Conservation (phyloP, 2,113 vertebrate species). For the Macquaria australasica region DNA sequence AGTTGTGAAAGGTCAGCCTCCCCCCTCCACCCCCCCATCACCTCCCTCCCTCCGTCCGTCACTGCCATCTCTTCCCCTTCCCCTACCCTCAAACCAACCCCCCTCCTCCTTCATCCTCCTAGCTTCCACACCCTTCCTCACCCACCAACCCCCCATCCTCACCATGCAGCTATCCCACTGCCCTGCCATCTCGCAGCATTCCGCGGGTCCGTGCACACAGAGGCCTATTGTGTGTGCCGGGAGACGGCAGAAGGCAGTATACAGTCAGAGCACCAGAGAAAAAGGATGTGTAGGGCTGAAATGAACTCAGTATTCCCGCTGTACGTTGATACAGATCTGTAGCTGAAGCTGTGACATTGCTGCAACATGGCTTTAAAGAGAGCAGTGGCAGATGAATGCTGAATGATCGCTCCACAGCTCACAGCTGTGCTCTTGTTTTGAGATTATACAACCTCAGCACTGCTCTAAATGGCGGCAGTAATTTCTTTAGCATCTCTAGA, state of each 20-base stretch:
- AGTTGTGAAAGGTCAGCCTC: slow-evolving; percentile 63
- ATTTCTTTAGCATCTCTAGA: slow-evolving; percentile 10
- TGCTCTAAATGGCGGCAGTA: slow-evolving; percentile 18
- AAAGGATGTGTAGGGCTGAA: slow-evolving; percentile 61
- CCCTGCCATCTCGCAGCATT: slow-evolving; percentile 87
- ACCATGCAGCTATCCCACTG: slow-evolving; percentile 84
- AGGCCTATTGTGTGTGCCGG: slow-evolving; percentile 84
- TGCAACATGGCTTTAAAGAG: slow-evolving; percentile 1
- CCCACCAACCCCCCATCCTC: slow-evolving; percentile 83
- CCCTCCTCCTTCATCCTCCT: slow-evolving; percentile 61
- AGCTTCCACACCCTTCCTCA: slow-evolving; percentile 76
- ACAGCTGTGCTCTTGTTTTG: background rate
- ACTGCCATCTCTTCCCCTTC: slow-evolving; percentile 75
- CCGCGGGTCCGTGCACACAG: slow-evolving; percentile 85
- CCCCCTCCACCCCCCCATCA: slow-evolving; percentile 52
- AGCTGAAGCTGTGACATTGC: background rate
- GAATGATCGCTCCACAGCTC: slow-evolving; percentile 22
- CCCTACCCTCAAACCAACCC: slow-evolving; percentile 63
- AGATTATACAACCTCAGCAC: slow-evolving; percentile 8
- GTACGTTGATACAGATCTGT: slow-evolving; percentile 19
- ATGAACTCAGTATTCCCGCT: slow-evolving; percentile 47
- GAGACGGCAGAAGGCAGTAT: slow-evolving; percentile 71
- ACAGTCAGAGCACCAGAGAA: slow-evolving; percentile 78
- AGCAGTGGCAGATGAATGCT: slow-evolving; percentile 16
- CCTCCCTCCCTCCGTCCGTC: slow-evolving; percentile 62